These are phyloP conservation scores for Meteorus colon DNA, from an alignment of 2,888 invertebrate genomes.

Conservation along the genomic window DNA sequence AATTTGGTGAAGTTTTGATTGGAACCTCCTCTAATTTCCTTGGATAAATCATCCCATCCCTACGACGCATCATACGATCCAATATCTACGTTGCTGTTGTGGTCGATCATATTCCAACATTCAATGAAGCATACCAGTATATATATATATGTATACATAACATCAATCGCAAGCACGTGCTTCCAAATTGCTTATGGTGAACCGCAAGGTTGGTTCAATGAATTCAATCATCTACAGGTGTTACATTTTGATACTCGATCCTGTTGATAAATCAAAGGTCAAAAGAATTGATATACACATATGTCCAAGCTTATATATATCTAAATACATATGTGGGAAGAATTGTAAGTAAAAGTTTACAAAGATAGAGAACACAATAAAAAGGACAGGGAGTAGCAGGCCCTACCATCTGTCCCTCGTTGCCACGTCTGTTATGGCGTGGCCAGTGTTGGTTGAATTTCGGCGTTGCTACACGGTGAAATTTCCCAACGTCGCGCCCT, in stretches of 20 bases:
- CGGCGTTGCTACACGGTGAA: conserved; percentile 33
- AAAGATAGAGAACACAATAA: not conserved
- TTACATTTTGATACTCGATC: conserved; percentile 15
- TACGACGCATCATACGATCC: conserved; percentile 27
- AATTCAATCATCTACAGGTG: conserved; percentile 22
- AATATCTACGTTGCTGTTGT: conserved; percentile 23
- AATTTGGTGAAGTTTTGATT: no score
- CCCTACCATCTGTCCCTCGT: conserved; percentile 62
- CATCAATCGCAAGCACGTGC: conserved; percentile 36
- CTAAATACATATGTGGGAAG: not conserved
- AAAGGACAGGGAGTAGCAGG: conserved; percentile 20
- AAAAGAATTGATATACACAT: conserved; percentile 2
- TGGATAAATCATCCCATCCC: not conserved
- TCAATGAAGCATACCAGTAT: conserved; percentile 35
- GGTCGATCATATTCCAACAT: conserved; percentile 38
- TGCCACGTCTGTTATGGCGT: conserved; percentile 62
- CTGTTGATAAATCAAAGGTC: conserved; percentile 15
- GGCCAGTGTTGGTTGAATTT: conserved; percentile 53
- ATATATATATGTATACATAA: not conserved
- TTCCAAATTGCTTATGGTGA: conserved; percentile 20
- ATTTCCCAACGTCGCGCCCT: conserved; percentile 34
- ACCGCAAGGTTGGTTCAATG: conserved; percentile 21
- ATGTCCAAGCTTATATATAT: not conserved
- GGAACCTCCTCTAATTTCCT: conserved; percentile 11
- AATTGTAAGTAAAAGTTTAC: not conserved